A percentile compares a stretch with the other conserved stretches of the same genome.
phyloP scores from a whole-genome alignment of 2,113 vertebrate genomes.

The Illadopsis cleaveri region DNA sequence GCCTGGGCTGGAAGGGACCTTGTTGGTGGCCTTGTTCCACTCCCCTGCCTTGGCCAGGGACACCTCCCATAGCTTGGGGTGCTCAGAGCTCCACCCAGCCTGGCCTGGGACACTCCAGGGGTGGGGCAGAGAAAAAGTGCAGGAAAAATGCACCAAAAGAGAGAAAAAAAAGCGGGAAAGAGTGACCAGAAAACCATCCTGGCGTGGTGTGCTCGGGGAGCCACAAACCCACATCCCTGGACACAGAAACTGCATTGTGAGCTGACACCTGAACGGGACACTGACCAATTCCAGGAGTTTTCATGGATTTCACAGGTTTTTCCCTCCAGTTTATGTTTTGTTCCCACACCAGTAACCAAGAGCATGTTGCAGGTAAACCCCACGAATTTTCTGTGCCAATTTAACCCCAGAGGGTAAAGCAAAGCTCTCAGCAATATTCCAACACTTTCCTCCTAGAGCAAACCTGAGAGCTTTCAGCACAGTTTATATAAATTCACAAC shows the following conservation, averaged over 20 bases:
- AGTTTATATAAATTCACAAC: not conserved
- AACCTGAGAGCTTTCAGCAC: not conserved
- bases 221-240: not conserved
- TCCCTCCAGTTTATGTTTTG: not conserved
- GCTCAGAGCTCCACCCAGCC: not conserved
- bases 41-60: not conserved
- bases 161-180: not conserved
- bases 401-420: not conserved
- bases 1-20: not conserved
- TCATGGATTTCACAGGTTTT: not conserved
- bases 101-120: not conserved
- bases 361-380: not conserved
- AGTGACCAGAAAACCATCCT: not conserved
- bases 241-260: accelerated
- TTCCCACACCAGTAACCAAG: not conserved
- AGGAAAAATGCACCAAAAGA: not conserved
- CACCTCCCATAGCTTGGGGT: not conserved
- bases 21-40: not conserved
- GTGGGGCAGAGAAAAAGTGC: not conserved
- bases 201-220: not conserved
- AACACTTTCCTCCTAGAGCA: not conserved
- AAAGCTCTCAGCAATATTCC: not conserved
- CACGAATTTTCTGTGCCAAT: not conserved
- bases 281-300: not conserved
- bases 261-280: not conserved